Evolutionary conservation across 2,113 vertebrate species (phyloP).

Genomic region (Trematocara nigrifrons): DNA sequence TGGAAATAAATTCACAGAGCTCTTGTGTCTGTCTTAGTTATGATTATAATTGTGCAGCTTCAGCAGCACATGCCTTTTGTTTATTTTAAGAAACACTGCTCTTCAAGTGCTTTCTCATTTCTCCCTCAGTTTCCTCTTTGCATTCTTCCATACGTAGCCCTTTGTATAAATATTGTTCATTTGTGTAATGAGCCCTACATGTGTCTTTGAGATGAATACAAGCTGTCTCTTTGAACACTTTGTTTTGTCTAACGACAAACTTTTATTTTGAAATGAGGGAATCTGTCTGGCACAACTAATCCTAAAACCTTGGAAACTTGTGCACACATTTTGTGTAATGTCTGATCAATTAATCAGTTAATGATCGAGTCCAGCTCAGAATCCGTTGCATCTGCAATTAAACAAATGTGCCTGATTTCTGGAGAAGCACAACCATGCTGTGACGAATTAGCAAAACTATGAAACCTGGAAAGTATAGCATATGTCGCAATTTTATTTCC

Average conservation of each 20-base stretch:
- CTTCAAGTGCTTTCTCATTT: background rate
- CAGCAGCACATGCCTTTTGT: background rate
- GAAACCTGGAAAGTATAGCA: background rate
- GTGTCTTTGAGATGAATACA: background rate
- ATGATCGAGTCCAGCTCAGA: background rate
- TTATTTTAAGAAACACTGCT: background rate
- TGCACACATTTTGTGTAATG: background rate
- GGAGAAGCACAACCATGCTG: background rate
- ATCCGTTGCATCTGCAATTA: background rate
- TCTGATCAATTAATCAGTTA: background rate
- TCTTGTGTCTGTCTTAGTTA: background rate
- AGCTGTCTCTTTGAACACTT: background rate
- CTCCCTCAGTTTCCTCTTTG: background rate
- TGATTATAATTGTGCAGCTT: background rate
- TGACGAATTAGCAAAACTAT: background rate
- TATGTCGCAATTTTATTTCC: background rate
- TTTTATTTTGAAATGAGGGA: background rate
- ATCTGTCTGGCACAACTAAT: background rate
- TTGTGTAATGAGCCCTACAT: background rate
- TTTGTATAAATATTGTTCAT: background rate
- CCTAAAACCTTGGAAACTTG: conserved; percentile 3
- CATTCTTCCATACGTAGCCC: background rate
- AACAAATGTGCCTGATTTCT: background rate
- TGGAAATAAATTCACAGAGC: background rate
- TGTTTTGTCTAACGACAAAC: background rate